Evolutionary conservation across 2,113 vertebrate species (phyloP).

Genomic region (Hyperopisus bebe): DNA sequence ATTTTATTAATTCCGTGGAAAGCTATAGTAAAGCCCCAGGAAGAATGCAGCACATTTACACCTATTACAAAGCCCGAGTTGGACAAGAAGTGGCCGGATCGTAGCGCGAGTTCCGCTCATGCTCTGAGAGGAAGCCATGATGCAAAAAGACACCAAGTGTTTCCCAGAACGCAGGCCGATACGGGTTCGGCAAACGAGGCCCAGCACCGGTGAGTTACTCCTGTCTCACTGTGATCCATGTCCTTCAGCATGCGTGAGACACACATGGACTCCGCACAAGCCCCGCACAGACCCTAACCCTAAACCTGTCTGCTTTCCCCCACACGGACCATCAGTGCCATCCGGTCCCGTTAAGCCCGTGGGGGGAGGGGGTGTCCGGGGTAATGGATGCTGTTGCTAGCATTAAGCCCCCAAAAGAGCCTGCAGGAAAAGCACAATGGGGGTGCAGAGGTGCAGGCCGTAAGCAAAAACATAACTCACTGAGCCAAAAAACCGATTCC

Average conservation of each 20-base stretch:
- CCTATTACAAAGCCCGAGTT: neutral
- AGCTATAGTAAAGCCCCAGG: neutral
- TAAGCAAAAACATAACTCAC: conserved; percentile 42
- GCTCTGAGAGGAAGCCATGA: conserved; percentile 3
- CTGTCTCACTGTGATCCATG: neutral
- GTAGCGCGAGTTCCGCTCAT: neutral
- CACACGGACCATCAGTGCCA: conserved; percentile 33
- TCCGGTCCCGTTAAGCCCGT: conserved; percentile 36
- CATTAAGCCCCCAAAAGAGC: conserved; percentile 46
- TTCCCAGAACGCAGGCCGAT: neutral
- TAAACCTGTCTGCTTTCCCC: neutral
- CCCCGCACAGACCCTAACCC: no score
- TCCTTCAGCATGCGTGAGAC: neutral
- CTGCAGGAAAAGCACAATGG: conserved; percentile 28
- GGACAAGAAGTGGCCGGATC: conserved; percentile 1
- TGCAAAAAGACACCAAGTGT: neutral
- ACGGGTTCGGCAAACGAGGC: neutral
- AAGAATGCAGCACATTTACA: conserved; percentile 18
- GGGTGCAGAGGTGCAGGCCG: conserved; percentile 13
- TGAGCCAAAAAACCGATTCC: conserved; percentile 24
- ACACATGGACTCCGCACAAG: neutral
- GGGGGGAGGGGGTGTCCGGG: conserved; percentile 32
- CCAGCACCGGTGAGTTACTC: neutral
- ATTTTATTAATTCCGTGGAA: neutral
- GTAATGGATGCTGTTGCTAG: conserved; percentile 45